Conservation (phyloP, 2,888 invertebrate genomes). For the Ischnus inquisitorius region DNA sequence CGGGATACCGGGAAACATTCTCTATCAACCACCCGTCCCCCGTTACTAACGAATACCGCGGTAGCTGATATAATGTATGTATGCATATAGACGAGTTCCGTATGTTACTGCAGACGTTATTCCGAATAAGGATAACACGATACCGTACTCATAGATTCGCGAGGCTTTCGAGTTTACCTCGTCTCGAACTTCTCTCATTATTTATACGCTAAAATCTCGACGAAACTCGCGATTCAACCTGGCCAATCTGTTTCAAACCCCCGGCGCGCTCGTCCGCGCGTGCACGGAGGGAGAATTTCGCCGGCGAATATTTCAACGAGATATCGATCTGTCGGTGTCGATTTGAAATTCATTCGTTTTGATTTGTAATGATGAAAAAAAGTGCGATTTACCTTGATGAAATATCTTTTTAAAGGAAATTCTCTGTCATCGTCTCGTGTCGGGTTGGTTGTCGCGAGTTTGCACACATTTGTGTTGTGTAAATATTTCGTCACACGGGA, state of each 20-base stretch:
- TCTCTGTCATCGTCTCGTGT: neutral
- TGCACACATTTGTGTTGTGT: slow-evolving; percentile 17
- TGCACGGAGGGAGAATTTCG: too few species aligned
- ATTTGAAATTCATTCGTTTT: too few species aligned
- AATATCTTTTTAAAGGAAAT: neutral
- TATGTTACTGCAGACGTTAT: slow-evolving; percentile 49
- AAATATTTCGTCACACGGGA: neutral
- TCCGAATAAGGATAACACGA: slow-evolving; percentile 49
- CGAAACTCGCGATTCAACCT: slow-evolving; percentile 1
- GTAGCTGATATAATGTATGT: slow-evolving; percentile 27
- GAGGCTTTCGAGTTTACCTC: slow-evolving; percentile 31
- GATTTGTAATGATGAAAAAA: too few species aligned
- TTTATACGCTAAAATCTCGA: slow-evolving; percentile 33
- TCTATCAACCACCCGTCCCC: slow-evolving; percentile 41
- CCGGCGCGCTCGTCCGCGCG: too few species aligned
- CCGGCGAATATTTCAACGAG: too few species aligned
- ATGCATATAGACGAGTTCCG: slow-evolving; percentile 24
- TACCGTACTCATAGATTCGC: slow-evolving; percentile 40
- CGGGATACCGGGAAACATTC: slow-evolving; percentile 58
- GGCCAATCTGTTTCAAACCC: too few species aligned
- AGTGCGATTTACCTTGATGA: neutral
- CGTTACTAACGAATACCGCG: slow-evolving; percentile 43
- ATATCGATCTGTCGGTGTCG: too few species aligned
- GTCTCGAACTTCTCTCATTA: slow-evolving; percentile 63
- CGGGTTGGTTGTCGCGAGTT: neutral